Evolutionary conservation across 2,888 invertebrate species (phyloP).

Genomic region (Lasioglossum marginatum): DNA sequence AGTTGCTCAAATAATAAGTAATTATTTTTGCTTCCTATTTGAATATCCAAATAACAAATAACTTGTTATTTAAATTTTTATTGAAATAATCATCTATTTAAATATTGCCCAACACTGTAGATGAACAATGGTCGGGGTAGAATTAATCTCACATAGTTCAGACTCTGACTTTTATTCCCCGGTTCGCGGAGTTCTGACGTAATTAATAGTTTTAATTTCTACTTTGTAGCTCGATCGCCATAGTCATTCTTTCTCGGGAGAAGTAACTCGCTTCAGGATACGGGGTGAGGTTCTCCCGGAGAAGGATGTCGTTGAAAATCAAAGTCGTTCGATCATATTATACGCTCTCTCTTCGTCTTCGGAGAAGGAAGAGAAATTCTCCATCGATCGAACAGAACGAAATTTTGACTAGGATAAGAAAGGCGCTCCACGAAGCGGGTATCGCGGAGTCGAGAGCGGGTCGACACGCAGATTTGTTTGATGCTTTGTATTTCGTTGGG

Average conservation of each 20-base stretch:
- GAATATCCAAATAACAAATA: too few relatives aligned
- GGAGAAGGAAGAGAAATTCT: slow-evolving; percentile 36
- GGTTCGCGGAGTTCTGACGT: too few relatives aligned
- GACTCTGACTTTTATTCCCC: too few relatives aligned
- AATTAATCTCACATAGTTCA: too few relatives aligned
- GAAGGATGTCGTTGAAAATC: slow-evolving; percentile 56
- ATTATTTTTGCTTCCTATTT: too few relatives aligned
- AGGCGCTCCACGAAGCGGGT: not conserved
- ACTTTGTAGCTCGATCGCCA: not conserved
- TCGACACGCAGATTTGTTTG: slow-evolving; percentile 62
- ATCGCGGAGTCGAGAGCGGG: slow-evolving; percentile 19
- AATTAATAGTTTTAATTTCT: too few relatives aligned
- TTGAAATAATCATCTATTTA: too few relatives aligned
- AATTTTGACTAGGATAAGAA: slow-evolving; percentile 46
- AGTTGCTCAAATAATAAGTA: too few relatives aligned
- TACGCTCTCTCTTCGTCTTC: slow-evolving; percentile 18
- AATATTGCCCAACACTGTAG: too few relatives aligned
- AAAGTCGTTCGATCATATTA: slow-evolving; percentile 53
- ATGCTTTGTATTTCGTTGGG: slow-evolving; percentile 64
- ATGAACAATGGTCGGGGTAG: too few relatives aligned
- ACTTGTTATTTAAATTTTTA: too few relatives aligned
- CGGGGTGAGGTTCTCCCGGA: slow-evolving; percentile 21
- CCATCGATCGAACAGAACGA: slow-evolving; percentile 24
- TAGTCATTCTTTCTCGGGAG: not conserved
- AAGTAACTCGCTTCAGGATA: not conserved